Evolutionary conservation across 2,113 vertebrate species (phyloP).

Genomic region (Zosterops borbonicus): DNA sequence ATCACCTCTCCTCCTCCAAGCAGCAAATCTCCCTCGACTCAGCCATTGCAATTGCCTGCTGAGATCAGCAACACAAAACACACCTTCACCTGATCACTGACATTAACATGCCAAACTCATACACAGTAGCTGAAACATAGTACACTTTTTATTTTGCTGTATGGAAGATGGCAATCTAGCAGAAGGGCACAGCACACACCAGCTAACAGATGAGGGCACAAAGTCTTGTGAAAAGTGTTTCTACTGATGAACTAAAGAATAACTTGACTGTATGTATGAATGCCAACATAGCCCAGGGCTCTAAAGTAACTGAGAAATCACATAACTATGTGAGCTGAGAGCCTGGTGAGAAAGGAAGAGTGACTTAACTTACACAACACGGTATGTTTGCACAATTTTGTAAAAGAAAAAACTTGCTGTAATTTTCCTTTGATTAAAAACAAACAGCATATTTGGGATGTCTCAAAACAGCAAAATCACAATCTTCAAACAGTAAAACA

Average conservation of each 20-base stretch:
- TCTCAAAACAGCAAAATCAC: background rate
- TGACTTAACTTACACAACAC: accelerated
- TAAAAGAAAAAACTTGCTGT: background rate
- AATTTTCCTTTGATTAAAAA: background rate
- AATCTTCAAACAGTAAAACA: background rate
- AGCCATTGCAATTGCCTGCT: background rate
- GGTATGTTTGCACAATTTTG: background rate
- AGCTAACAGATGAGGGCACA: background rate
- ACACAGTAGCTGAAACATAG: accelerated
- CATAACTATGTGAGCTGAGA: accelerated
- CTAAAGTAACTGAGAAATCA: background rate
- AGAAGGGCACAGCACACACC: background rate
- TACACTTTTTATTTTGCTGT: background rate
- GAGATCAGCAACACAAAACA: background rate
- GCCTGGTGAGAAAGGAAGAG: background rate
- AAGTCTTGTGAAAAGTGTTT: background rate
- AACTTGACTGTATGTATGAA: background rate
- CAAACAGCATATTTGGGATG: background rate
- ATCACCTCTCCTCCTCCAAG: background rate
- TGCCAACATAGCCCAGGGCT: background rate
- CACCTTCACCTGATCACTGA: background rate
- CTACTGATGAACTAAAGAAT: background rate
- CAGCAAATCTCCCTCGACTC: background rate
- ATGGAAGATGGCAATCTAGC: background rate
- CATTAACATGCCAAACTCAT: accelerated